Percentiles rank a stretch among this genome's conserved stretches.
Evolutionary conservation across 2,113 vertebrate species (phyloP).

Genomic region (Corapipo altera): DNA sequence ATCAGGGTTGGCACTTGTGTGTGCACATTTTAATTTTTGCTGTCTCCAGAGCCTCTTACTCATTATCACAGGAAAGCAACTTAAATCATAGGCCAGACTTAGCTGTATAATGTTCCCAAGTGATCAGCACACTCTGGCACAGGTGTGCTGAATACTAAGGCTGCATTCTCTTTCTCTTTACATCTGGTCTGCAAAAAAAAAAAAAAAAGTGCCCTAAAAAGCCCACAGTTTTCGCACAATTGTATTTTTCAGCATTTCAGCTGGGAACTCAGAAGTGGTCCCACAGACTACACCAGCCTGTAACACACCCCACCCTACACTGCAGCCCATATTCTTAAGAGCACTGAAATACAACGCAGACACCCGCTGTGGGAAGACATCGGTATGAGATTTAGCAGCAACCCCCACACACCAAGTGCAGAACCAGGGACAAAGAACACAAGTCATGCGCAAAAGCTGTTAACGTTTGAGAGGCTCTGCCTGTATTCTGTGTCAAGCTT

Average conservation of each 20-base stretch:
- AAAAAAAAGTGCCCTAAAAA: not conserved
- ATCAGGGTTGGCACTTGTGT: not conserved
- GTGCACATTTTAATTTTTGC: not conserved
- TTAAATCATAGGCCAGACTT: not conserved
- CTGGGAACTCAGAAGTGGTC: not conserved
- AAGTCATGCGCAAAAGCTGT: not conserved
- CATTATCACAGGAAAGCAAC: not conserved
- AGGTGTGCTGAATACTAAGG: not conserved
- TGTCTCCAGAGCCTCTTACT: not conserved
- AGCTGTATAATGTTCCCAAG: not conserved
- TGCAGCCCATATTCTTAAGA: not conserved
- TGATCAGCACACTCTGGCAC: not conserved
- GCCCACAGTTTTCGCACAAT: not conserved
- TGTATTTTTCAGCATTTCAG: not conserved
- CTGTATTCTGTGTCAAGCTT: not conserved
- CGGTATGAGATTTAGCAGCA: not conserved
- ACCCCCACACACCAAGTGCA: rapidly evolving
- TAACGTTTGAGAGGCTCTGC: not conserved
- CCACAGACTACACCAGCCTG: not conserved
- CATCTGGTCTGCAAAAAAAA: not conserved
- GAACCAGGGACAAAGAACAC: not conserved
- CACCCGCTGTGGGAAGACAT: not conserved
- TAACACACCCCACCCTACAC: not conserved
- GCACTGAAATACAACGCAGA: not conserved
- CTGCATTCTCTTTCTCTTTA: not conserved